Conservation (phyloP, 2,797 vertebrate genomes). For the Trichosurus vulpecula region DNA sequence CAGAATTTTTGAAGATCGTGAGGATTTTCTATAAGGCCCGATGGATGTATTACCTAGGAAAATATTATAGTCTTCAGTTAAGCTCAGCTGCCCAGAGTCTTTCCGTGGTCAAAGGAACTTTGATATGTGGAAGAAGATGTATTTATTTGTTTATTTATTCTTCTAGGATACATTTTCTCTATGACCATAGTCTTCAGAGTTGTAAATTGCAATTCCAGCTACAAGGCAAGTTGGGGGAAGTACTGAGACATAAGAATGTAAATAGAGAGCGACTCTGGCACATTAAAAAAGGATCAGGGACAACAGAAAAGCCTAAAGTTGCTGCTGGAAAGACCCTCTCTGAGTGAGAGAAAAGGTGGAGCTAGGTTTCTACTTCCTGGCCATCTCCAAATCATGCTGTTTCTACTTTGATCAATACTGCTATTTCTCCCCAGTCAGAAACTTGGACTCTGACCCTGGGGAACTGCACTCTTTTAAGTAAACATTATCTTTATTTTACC, state of each 20-base stretch:
- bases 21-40: background rate
- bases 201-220: background rate
- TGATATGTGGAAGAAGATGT: background rate
- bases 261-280: background rate
- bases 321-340: background rate
- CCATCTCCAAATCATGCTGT: background rate
- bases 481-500: background rate
- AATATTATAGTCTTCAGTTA: background rate
- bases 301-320: background rate
- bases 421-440: background rate
- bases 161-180: background rate
- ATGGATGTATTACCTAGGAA: background rate
- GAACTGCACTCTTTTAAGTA: background rate
- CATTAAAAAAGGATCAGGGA: background rate
- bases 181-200: background rate
- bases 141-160: background rate
- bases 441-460: background rate
- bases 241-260: background rate
- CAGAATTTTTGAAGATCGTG: background rate
- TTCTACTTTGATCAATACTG: background rate
- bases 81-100: background rate
- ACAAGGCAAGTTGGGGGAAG: background rate
- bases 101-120: background rate
- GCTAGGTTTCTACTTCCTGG: background rate
- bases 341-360: background rate